These are phyloP conservation scores for Netelia fuscicornis DNA, from an alignment of 2,888 invertebrate species.

Conservation along the genomic window DNA sequence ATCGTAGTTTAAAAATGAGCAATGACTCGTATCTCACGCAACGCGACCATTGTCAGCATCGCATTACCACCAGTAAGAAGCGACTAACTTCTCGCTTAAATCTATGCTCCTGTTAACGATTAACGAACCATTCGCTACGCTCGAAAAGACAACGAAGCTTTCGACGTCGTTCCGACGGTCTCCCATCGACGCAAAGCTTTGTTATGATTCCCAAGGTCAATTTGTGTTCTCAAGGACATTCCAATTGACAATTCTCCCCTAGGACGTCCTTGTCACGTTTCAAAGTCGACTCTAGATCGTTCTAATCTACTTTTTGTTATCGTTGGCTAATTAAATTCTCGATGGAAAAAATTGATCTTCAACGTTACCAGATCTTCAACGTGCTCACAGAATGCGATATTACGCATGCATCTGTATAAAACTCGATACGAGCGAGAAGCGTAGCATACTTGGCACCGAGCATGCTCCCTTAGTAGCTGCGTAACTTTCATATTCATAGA, in stretches of 20 bases:
- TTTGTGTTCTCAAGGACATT: too few relatives aligned
- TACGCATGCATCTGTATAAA: neutral
- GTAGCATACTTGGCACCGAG: slow-evolving; percentile 58
- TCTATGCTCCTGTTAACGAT: slow-evolving; percentile 65
- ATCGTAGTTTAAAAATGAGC: neutral
- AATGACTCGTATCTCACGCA: neutral
- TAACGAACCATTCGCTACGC: slow-evolving; percentile 53
- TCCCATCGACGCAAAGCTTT: slow-evolving; percentile 1
- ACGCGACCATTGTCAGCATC: neutral
- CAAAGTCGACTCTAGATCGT: too few relatives aligned
- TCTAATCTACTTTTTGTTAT: too few relatives aligned
- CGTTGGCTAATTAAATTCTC: too few relatives aligned
- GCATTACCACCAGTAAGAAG: neutral
- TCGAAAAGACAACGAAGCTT: slow-evolving; percentile 49
- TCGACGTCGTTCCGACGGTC: slow-evolving; percentile 39
- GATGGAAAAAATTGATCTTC: too few relatives aligned
- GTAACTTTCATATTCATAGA: slow-evolving; percentile 82
- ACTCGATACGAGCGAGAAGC: neutral
- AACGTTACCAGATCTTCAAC: neutral
- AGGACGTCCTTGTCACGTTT: too few relatives aligned
- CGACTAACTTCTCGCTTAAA: slow-evolving; percentile 41
- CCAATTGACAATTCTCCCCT: too few relatives aligned
- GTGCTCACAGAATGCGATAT: neutral
- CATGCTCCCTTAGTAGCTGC: slow-evolving; percentile 81
- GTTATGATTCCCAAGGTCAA: too few relatives aligned